A percentile compares a stretch with the other conserved stretches of the same genome.
These are phyloP conservation scores for Sphaerodactylus townsendi DNA, from an alignment of 2,113 vertebrate genomes.

Conservation along the genomic window DNA sequence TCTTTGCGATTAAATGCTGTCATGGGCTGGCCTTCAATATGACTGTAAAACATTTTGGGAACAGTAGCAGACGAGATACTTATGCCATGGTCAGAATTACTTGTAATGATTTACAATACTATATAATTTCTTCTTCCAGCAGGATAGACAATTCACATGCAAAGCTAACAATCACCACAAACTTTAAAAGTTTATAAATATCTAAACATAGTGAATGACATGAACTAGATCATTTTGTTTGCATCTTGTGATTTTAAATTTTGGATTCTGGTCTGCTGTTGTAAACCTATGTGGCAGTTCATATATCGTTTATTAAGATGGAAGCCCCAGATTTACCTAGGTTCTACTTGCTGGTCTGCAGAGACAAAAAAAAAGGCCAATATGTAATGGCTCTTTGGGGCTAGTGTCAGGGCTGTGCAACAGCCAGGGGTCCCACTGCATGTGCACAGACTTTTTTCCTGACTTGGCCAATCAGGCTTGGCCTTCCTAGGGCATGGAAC, in stretches of 20 bases:
- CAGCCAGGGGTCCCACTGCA: too few relatives aligned
- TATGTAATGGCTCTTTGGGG: too few relatives aligned
- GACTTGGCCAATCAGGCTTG: too few relatives aligned
- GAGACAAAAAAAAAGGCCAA: too few relatives aligned
- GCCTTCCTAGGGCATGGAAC: too few relatives aligned
- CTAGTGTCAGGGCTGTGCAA: too few relatives aligned
- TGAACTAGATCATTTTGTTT: background rate
- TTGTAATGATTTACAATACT: slow-evolving; percentile 13
- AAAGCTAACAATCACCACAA: background rate
- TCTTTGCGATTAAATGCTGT: background rate
- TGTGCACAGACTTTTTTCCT: too few relatives aligned
- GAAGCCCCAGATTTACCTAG: too few relatives aligned
- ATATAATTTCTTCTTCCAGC: background rate
- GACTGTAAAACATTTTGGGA: background rate
- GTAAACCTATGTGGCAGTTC: too few relatives aligned
- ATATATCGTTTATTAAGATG: too few relatives aligned
- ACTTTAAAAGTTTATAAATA: background rate
- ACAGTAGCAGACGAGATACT: background rate
- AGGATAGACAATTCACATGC: background rate
- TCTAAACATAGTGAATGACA: background rate
- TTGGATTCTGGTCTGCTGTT: background rate
- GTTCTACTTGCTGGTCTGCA: too few relatives aligned
- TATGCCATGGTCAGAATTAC: background rate
- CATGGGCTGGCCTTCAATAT: background rate
- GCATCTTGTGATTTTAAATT: background rate